Base-by-base conservation (phyloP, 2,113 vertebrate genomes). In the Corydoras sp. region DNA sequence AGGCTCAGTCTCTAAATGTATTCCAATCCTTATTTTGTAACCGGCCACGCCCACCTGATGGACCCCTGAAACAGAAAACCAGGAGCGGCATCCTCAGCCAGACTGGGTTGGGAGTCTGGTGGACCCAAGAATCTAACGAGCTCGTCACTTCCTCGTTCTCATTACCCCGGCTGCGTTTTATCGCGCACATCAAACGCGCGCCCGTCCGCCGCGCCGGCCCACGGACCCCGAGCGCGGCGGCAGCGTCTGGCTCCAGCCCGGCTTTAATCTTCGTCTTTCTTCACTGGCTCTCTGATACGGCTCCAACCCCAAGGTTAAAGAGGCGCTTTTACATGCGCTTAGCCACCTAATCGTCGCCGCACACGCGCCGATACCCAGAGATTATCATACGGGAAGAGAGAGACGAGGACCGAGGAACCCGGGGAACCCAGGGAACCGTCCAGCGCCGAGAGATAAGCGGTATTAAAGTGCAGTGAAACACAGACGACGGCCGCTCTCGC, bases 111-210 rank as follows among this genome's bases (percentile, higher is more conserved):
- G 31, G 53, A 60, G 58, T 76, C 29, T 43, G 35, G 35, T 43
- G 7, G 35, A 8, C 35, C 35, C 35, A 14, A 82, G 81, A 83
- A 82, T 82, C 81, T 88, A 89, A 89, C 85, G 88, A 89, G 63
- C 76, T 68, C 80, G 83, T 76, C 83, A 80, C 70, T 74, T 70
- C 31, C 80, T 81, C 35, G 80, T 83, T 80, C 88, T 88, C 88
- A 87, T 90, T 88, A 90, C 83, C 81, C 83, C 77, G 82, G 82
- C 81, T 53, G 73, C 79, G 79, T 80, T 83, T 85, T 85, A 84
- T 88, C 76, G 76, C 80, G 76, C 81, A 85, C 85, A 85, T 89
- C 85, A 88, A 88, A 89, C 69, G 80, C 81, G 63, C 68, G 79
- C 71, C 76, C 79, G 76, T 12, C 13, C 74, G 49, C 53, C 51